A percentile compares a stretch with the other conserved stretches of the same genome.
phyloP scores from a whole-genome alignment of 2,797 vertebrate species.

The Peromyscus melanophrys region DNA sequence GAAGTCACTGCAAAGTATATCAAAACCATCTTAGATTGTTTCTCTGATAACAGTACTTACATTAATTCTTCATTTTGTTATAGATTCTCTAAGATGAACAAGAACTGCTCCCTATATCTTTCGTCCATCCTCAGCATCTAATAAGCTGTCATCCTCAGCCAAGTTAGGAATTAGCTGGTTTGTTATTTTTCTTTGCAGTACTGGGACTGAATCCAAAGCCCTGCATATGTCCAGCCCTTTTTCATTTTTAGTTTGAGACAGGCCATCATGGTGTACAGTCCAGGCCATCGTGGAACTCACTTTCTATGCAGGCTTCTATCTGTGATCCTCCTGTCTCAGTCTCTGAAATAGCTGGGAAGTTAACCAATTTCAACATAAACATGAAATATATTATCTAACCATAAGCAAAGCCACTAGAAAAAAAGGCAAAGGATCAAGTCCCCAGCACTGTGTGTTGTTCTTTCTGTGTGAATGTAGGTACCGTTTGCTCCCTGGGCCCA shows the following conservation, averaged over 20 bases:
- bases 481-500: not conserved
- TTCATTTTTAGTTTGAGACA: not conserved
- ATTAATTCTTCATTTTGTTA: not conserved
- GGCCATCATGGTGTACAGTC: not conserved
- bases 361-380: not conserved
- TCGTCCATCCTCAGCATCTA: not conserved
- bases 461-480: not conserved
- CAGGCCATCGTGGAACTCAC: not conserved
- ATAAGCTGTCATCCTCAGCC: not conserved
- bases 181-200: not conserved
- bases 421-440: not conserved
- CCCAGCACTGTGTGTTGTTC: not conserved
- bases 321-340: not conserved
- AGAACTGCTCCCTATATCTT: not conserved
- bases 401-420: not conserved
- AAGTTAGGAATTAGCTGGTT: not conserved
- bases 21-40: not conserved
- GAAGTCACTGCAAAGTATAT: not conserved
- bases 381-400: not conserved
- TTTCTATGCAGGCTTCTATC: not conserved
- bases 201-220: not conserved
- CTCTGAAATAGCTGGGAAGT: not conserved
- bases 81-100: not conserved
- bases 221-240: not conserved
- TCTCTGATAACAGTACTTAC: not conserved